Base-by-base conservation (phyloP, 2,797 vertebrate species). In the Atherinosoma microstoma region DNA sequence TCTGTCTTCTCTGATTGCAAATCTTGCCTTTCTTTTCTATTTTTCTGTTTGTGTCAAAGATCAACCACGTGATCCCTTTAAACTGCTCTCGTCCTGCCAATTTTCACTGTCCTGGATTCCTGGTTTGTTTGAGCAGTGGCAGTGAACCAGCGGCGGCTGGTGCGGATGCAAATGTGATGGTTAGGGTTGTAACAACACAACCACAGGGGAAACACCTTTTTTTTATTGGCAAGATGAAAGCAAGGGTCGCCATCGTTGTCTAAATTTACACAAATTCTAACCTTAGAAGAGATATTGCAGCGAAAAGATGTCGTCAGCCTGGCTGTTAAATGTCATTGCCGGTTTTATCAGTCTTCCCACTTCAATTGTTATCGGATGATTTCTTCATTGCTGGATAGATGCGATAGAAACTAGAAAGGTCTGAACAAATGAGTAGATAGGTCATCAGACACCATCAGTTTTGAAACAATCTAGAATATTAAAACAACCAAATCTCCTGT, bases 251-350 rank as follows among this genome's bases (percentile, higher is more conserved):
- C 86, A 84, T 88, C 68, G 68, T 76, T 82, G 83, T 79, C 80
- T 64, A 16, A 53, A 83, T 92, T 90, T 94, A 82, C 86, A 91
- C 89, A 82, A 86, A 84, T 87, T 84, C 87, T 72, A 83, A 75
- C 86, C 58, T 76, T 74, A 36, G 59, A 51, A 51, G 53, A 77
- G 79, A 90, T 82, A 82, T 58, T 51, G 58, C 51, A 56, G 30
- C 27, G 66, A 47, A 65, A 59, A 59, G 51, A 76, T 65, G 67
- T 75, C 71, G 72, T 83, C 53, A 64, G 72, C 35, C 36, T 60
- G 70, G 27, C 73, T 79, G 76, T 83, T 71, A 82, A 76, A 80
- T 59, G 75, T 71, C 60, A 74, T 35, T 81, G 16, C 51, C 35
- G 12, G 63, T 58, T 34, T 82, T 78, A 84, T 83, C 79, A 68